Evolutionary conservation across 2,888 invertebrate species (phyloP).

Genomic region (Buathra laborator): DNA sequence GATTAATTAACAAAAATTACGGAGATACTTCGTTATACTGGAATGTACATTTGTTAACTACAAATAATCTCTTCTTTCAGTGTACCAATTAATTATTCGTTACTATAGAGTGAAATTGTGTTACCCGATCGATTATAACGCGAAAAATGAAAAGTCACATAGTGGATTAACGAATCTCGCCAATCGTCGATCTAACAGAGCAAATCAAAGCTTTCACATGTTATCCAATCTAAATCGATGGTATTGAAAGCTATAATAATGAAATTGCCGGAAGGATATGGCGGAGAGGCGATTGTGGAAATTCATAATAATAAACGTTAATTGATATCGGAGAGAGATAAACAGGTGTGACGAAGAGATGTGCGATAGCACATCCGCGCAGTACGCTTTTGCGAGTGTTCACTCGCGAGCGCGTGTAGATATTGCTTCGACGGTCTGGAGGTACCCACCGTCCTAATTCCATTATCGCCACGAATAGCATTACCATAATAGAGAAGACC

Average conservation of each 20-base stretch:
- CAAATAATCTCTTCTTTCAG: too few relatives aligned
- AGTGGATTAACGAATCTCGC: neutral
- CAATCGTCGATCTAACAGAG: neutral
- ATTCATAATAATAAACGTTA: conserved; percentile 17
- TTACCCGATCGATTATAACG: too few relatives aligned
- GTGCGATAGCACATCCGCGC: conserved; percentile 22
- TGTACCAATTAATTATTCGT: too few relatives aligned
- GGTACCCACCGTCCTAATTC: conserved; percentile 75
- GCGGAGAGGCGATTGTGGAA: neutral
- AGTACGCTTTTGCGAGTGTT: conserved; percentile 3
- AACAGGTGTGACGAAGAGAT: conserved; percentile 41
- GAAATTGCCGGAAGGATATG: neutral
- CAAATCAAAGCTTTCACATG: neutral
- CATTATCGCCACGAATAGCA: conserved; percentile 77
- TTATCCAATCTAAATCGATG: conserved; percentile 6
- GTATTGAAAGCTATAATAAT: neutral
- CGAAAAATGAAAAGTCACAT: neutral
- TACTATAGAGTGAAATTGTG: too few relatives aligned
- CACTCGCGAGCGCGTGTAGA: conserved; percentile 64
- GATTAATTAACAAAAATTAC: too few relatives aligned
- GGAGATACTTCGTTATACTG: too few relatives aligned
- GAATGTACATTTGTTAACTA: too few relatives aligned
- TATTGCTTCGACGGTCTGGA: conserved; percentile 67
- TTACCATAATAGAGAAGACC: conserved; percentile 78
- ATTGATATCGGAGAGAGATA: conserved; percentile 50